Evolutionary conservation across 2,888 invertebrate genomes (phyloP).

Genomic region (Elaeidobius kamerunicus): DNA sequence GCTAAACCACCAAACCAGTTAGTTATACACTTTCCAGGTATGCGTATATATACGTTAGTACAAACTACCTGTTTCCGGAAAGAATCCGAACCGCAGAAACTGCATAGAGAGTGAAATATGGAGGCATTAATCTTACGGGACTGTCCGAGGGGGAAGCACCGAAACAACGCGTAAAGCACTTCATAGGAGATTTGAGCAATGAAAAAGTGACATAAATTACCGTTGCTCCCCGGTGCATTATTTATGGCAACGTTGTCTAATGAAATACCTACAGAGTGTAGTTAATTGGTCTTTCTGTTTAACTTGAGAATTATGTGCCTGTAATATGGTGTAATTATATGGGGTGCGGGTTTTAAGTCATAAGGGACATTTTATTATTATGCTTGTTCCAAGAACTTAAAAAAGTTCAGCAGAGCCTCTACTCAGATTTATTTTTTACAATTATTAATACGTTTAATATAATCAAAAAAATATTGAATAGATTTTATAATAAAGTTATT

Average conservation of each 20-base stretch:
- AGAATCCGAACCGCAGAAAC: constrained; percentile 17
- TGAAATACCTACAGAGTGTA: constrained; percentile 7
- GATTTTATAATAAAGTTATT: too few species aligned
- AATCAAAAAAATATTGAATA: too few species aligned
- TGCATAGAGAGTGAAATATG: constrained; percentile 18
- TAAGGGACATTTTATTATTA: too few species aligned
- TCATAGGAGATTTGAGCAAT: constrained; percentile 21
- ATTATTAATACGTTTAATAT: too few species aligned
- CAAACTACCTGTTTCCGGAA: constrained; percentile 18
- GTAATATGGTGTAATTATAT: not conserved
- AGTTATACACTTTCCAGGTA: constrained; percentile 1
- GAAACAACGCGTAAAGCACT: constrained; percentile 21
- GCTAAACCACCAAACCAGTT: constrained; percentile 3
- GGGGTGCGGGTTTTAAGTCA: too few species aligned
- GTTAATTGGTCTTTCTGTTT: not conserved
- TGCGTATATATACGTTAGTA: constrained; percentile 7
- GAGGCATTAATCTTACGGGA: constrained; percentile 20
- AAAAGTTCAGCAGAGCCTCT: too few species aligned
- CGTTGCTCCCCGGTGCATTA: constrained; percentile 4
- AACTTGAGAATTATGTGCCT: not conserved
- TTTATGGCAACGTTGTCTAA: constrained; percentile 9
- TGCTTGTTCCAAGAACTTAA: too few species aligned
- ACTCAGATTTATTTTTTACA: too few species aligned
- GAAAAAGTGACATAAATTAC: constrained; percentile 20
- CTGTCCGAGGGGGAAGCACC: constrained; percentile 16